Percentiles rank a stretch among this genome's conserved stretches.
These are phyloP conservation scores for Sthenelais limicola DNA, from an alignment of 2,888 invertebrate genomes.

Conservation along the genomic window DNA sequence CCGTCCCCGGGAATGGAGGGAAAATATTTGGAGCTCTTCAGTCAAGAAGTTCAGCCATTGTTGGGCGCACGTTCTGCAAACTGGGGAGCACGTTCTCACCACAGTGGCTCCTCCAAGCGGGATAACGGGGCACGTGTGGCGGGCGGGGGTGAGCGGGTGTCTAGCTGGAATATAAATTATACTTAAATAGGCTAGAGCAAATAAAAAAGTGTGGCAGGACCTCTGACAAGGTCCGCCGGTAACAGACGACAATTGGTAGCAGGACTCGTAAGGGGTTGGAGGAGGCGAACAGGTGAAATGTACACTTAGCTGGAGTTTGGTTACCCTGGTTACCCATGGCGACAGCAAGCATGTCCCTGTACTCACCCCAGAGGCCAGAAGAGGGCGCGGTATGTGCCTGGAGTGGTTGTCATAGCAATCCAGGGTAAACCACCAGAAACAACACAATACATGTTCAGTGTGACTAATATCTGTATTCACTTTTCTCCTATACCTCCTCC, in stretches of 20 bases:
- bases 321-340: no score
- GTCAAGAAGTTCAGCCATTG: slow-evolving; percentile 32
- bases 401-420: no score
- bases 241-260: slow-evolving; percentile 12
- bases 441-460: no score
- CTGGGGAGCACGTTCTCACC: neutral
- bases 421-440: no score
- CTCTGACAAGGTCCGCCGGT: neutral
- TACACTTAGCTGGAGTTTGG: no score
- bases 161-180: slow-evolving; percentile 32
- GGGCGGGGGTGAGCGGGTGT: neutral
- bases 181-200: slow-evolving; percentile 30
- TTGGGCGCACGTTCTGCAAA: slow-evolving; percentile 27
- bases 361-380: no score
- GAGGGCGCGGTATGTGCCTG: no score
- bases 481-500: no score
- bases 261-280: slow-evolving; percentile 18
- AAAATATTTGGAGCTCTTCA: slow-evolving; percentile 33
- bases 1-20: neutral
- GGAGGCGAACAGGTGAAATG: slow-evolving; percentile 16
- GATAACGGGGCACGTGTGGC: slow-evolving; percentile 31
- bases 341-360: no score
- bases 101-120: neutral
- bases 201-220: neutral
- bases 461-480: no score